Percentiles rank a stretch among this genome's conserved stretches.
Evolutionary conservation across 2,113 vertebrate genomes (phyloP).

Genomic region (Alethe diademata): DNA sequence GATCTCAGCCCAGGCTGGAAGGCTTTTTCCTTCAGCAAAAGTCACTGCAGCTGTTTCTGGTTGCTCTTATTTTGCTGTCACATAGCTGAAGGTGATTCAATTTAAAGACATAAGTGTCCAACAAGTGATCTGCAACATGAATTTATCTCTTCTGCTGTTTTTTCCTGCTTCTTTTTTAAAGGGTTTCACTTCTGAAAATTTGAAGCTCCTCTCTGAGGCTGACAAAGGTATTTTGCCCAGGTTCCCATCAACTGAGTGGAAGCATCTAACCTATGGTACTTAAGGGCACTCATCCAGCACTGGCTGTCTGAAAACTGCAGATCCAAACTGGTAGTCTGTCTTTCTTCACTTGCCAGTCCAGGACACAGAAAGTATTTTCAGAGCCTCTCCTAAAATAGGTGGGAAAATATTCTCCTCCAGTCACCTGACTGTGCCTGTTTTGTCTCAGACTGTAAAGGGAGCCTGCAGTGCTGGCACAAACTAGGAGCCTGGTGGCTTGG

Average conservation of each 20-base stretch:
- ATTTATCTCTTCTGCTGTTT: neutral
- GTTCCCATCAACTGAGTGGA: neutral
- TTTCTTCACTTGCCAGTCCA: neutral
- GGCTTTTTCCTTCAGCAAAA: neutral
- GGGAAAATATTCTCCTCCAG: neutral
- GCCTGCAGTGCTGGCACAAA: neutral
- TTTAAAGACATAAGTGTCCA: neutral
- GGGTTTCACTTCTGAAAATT: neutral
- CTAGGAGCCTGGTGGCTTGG: neutral
- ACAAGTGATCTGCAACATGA: neutral
- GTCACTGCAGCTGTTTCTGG: constrained; percentile 9
- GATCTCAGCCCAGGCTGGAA: neutral
- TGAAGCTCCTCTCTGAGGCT: neutral
- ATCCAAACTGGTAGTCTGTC: neutral
- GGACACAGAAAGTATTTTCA: neutral
- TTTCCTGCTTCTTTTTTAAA: neutral
- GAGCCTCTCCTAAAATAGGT: neutral
- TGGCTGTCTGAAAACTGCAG: neutral
- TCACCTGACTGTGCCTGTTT: neutral
- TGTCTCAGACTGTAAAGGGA: neutral
- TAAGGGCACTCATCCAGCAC: neutral
- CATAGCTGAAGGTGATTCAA: neutral
- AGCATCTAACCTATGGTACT: neutral
- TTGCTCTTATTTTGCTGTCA: neutral
- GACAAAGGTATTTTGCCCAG: neutral